phyloP scores from a whole-genome alignment of 30 jellyfish, hydroid and myxozoan genomes.

The Nemopilema nomurai region DNA sequence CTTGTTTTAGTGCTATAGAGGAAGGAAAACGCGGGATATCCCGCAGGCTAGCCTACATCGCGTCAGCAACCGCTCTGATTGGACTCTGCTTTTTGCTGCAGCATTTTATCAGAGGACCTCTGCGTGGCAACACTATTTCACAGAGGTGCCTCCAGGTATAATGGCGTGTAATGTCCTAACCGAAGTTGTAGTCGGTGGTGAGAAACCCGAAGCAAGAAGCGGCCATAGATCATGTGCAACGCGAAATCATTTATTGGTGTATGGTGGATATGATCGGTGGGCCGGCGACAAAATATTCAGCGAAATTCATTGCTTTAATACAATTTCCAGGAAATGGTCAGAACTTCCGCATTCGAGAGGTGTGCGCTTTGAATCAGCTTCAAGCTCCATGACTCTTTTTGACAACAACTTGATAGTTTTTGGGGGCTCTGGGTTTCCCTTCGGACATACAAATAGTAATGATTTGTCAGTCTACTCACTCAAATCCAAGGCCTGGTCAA shows the following conservation, averaged over 20 bases:
- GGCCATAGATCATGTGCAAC: constrained; percentile 90
- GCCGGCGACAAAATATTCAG: constrained; percentile 30
- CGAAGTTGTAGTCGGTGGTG: neutral
- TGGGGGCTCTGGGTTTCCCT: constrained; percentile 92
- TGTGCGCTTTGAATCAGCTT: constrained; percentile 56
- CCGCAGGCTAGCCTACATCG: too few relatives aligned
- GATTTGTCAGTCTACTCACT: constrained; percentile 55
- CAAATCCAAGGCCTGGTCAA: constrained; percentile 48
- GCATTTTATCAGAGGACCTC: neutral
- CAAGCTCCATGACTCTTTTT: constrained; percentile 65
- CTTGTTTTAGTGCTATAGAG: too few relatives aligned
- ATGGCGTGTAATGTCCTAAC: constrained; percentile 1
- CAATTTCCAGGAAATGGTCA: constrained; percentile 70
- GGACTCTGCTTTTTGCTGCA: neutral
- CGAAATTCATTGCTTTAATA: constrained; percentile 68
- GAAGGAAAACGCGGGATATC: too few relatives aligned
- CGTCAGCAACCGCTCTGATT: too few relatives aligned
- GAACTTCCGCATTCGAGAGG: constrained; percentile 58
- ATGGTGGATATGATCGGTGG: constrained; percentile 78
- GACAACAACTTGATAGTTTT: constrained; percentile 49
- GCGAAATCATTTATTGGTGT: constrained; percentile 42
- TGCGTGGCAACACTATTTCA: neutral
- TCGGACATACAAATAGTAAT: constrained; percentile 58
- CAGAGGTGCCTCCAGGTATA: neutral
- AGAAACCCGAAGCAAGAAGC: constrained; percentile 81